Conservation (phyloP, 2,113 vertebrate genomes). For the Uria lomvia region DNA sequence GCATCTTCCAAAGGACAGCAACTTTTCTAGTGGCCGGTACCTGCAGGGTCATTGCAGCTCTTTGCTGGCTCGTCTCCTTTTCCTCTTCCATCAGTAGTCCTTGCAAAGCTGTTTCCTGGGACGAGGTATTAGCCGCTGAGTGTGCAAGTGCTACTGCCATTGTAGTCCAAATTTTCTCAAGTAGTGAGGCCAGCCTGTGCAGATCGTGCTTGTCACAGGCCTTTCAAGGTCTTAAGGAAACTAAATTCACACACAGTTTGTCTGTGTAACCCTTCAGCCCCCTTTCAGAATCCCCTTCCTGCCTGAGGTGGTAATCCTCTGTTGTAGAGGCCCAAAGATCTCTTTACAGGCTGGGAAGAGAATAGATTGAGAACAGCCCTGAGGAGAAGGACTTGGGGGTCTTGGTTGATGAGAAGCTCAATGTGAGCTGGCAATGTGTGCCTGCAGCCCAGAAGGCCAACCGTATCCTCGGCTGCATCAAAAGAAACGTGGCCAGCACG, state of each 20-base stretch:
- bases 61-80: not conserved
- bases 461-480: no score
- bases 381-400: no score
- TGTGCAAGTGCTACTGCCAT: not conserved
- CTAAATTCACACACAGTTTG: not conserved
- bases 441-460: no score
- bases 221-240: not conserved
- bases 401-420: no score
- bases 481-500: no score
- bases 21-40: not conserved
- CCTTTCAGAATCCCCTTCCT: not conserved
- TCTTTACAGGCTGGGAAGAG: not conserved
- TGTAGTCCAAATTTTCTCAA: not conserved
- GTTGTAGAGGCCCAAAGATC: not conserved
- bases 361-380: no score
- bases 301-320: not conserved
- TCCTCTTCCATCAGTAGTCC: not conserved
- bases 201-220: not conserved
- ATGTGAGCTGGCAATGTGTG: no score
- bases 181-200: not conserved
- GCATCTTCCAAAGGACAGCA: fast-evolving
- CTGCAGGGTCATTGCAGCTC: not conserved
- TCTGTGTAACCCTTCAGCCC: not conserved
- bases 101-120: not conserved
- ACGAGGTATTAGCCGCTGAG: not conserved